These are phyloP conservation scores for Drosophila nikananu DNA, from an alignment of 1,140 invertebrate genomes.

Conservation along the genomic window DNA sequence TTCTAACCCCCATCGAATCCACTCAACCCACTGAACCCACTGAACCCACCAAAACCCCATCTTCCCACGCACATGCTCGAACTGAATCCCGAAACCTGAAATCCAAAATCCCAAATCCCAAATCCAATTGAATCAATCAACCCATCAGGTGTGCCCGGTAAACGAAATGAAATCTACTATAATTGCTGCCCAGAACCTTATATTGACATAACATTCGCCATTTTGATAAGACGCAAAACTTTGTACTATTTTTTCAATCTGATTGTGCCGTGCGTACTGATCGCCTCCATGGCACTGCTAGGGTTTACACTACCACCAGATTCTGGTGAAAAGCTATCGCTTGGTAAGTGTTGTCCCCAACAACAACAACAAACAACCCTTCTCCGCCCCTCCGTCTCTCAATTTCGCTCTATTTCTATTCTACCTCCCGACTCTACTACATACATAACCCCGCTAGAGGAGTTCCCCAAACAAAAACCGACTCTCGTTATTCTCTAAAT, in stretches of 20 bases:
- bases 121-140: slow-evolving; percentile 8
- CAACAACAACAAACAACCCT: slow-evolving; percentile 1
- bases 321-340: slow-evolving; percentile 99
- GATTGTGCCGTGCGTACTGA: slow-evolving; percentile 99
- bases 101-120: not conserved
- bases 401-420: slow-evolving; percentile 18
- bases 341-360: slow-evolving; percentile 89
- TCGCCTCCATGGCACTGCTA: slow-evolving; percentile 99
- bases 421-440: slow-evolving; percentile 8
- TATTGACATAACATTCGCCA: slow-evolving; percentile 99
- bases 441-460: slow-evolving; percentile 14
- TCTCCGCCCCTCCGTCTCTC: slow-evolving; percentile 38
- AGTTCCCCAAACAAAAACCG: slow-evolving; percentile 5
- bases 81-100: slow-evolving; percentile 3
- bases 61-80: slow-evolving; percentile 12
- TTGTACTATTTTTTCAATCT: slow-evolving; percentile 99
- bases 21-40: not conserved
- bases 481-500: slow-evolving; percentile 9
- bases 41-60: not conserved
- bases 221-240: slow-evolving; percentile 98
- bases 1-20: slow-evolving; percentile 1
- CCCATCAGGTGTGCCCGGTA: slow-evolving; percentile 93
- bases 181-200: slow-evolving; percentile 98
- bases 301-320: slow-evolving; percentile 99
- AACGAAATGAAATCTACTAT: slow-evolving; percentile 96